These are phyloP conservation scores for Leucosticte australis DNA, from an alignment of 2,113 vertebrate species.

Conservation along the genomic window DNA sequence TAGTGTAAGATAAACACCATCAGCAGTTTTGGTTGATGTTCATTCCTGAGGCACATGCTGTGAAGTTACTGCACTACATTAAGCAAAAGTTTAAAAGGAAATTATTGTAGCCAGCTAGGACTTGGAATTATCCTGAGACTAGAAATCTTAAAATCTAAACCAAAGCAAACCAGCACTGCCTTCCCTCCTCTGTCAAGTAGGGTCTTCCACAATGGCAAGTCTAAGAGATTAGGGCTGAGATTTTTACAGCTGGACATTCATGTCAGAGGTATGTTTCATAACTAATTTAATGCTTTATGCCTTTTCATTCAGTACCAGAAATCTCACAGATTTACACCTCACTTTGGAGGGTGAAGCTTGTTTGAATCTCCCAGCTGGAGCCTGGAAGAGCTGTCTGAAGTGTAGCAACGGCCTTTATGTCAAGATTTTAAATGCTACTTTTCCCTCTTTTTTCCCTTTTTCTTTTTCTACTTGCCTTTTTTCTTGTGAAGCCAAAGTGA, in stretches of 20 bases:
- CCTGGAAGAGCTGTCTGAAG: neutral
- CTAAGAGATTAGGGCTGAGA: neutral
- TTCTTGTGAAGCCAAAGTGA: neutral
- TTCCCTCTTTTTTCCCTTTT: neutral
- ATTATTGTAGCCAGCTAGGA: neutral
- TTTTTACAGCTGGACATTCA: neutral
- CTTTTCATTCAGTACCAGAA: neutral
- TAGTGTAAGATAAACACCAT: neutral
- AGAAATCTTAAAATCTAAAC: neutral
- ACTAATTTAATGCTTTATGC: neutral
- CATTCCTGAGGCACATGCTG: neutral
- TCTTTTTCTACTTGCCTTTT: neutral
- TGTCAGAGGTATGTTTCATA: neutral
- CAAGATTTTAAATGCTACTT: neutral
- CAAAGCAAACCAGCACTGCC: neutral
- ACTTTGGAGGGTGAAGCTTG: neutral
- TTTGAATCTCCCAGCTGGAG: neutral
- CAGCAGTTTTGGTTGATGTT: conserved; percentile 25
- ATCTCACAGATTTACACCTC: neutral
- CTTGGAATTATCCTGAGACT: neutral
- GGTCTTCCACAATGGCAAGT: neutral
- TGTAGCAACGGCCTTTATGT: neutral
- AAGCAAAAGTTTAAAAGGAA: neutral
- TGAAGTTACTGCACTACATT: neutral
- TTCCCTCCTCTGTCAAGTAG: neutral